phyloP scores from a whole-genome alignment of 1,140 invertebrate species.

The Berghia stephanieae region DNA sequence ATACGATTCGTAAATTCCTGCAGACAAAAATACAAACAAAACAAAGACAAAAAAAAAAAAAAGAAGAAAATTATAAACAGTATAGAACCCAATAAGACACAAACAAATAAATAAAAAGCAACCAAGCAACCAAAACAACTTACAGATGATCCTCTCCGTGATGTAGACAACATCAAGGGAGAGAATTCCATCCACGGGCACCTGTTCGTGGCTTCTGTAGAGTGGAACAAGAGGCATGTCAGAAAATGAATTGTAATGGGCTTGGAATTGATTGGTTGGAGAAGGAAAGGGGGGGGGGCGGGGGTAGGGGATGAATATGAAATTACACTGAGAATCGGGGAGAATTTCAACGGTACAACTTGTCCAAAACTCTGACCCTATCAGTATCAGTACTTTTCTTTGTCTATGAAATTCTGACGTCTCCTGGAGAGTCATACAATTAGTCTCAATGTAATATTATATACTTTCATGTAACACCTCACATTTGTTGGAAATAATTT shows the following conservation, averaged over 20 bases:
- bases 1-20: no score
- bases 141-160: conserved; percentile 84
- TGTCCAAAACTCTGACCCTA: not conserved
- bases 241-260: not conserved
- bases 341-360: not conserved
- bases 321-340: no score
- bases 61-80: not conserved
- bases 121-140: conserved; percentile 36
- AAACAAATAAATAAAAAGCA: conserved; percentile 5
- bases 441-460: no score
- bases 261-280: not conserved
- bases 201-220: conserved; percentile 42
- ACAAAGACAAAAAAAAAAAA: not conserved
- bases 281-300: not conserved
- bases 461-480: no score
- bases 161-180: conserved; percentile 85
- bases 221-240: no score
- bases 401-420: not conserved
- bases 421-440: no score
- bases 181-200: conserved; percentile 44
- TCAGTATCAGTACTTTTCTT: not conserved
- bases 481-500: no score
- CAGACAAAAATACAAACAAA: not conserved
- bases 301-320: no score
- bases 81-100: not conserved